Evolutionary conservation across 2,888 invertebrate genomes (phyloP), one percentile per base, ranked within the genome.

Genomic region (Hypena proboscidalis): DNA sequence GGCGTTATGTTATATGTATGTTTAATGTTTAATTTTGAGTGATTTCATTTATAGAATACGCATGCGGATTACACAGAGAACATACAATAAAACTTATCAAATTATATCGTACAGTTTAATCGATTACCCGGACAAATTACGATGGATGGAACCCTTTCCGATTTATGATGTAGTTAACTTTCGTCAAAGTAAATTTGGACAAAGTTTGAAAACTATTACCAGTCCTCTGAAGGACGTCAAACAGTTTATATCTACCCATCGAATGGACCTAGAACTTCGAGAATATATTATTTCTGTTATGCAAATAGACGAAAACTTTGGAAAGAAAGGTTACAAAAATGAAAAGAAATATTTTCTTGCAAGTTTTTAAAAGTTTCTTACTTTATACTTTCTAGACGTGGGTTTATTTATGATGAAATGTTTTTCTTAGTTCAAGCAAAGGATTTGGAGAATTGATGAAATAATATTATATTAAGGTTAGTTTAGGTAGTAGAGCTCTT

Each of bases 201-300:
- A 8, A 38, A 61, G 65, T 65, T 46, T 13, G 3, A 1, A 5
- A 60, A 64, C 61, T 65, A 60, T 57, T 60, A 51, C 50, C 37
- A 51, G 51, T 26, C 36, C 30, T 13, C 38, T 21, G 29, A 31
- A 42, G 36, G 35, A 32, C 40, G 36, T 53, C 45, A 43, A 49
- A 50, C 33, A 52, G 51, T 54, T 54, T 51, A 29, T 33, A n/a
- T n/a, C n/a, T n/a, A 25, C 35, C 31, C 3, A 29, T 39, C 6
- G 23, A 44, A 48, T 49, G 30, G 41, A 38, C 22, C 8, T 21
- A 36, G 23, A 41, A 31, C 19, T 41, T 47, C 1, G 10, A 29
- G 48, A 46, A 49, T 58, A 47, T 36, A 47, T 52, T 44, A 42
- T 29, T 46, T 26, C 15, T 5, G 21, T 35, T 30, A 31, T 26